Conservation (phyloP, 2,797 vertebrate genomes). For the Loris lydekkerianus region DNA sequence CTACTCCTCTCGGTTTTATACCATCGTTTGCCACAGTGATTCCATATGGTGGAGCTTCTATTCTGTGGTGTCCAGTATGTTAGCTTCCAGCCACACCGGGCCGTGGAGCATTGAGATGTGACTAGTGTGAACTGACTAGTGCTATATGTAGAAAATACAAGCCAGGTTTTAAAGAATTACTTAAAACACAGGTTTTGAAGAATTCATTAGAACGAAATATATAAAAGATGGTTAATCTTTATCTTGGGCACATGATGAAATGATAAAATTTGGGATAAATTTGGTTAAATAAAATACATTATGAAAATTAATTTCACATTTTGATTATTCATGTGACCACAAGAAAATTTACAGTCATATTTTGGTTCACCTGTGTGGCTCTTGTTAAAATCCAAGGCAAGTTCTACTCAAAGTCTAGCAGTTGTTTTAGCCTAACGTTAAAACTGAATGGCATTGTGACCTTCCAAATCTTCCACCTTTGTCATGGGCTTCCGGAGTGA, state of each 20-base stretch:
- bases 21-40: not conserved
- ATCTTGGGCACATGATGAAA: not conserved
- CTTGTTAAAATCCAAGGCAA: constrained; percentile 54
- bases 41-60: accelerated
- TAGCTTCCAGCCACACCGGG: accelerated
- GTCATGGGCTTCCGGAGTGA: constrained; percentile 35
- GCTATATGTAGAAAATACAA: not conserved
- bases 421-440: constrained; percentile 74
- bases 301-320: not conserved
- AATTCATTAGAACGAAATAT: not conserved
- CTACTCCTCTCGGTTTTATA: not conserved
- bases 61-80: not conserved
- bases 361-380: not conserved
- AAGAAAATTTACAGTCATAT: not conserved
- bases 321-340: not conserved
- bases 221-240: not conserved
- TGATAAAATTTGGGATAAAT: not conserved
- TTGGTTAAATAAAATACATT: not conserved
- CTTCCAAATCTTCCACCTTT: constrained; percentile 65
- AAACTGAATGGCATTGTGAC: not conserved
- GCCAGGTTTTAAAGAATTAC: not conserved
- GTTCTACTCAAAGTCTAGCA: constrained; percentile 71
- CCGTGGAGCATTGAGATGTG: accelerated
- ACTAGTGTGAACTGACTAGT: not conserved
- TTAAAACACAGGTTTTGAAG: not conserved